Conservation (phyloP, 2,797 vertebrate species). For the Neopelma chrysocephalum region DNA sequence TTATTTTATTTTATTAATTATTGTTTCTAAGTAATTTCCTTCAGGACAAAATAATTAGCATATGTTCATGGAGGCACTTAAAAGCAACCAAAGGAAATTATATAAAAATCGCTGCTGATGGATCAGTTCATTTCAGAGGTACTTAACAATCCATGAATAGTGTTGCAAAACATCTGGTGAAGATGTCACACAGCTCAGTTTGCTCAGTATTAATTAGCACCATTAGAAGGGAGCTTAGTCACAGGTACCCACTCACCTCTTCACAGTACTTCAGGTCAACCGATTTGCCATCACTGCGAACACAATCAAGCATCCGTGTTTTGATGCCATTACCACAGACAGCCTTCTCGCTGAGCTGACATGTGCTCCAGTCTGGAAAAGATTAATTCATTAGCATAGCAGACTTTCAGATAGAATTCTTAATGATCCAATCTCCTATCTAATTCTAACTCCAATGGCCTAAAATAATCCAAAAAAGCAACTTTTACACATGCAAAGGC, state of each 20-base stretch:
- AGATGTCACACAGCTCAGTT: background rate
- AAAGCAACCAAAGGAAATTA: constrained; percentile 63
- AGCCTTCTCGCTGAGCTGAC: constrained; percentile 92
- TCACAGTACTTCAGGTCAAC: constrained; percentile 92
- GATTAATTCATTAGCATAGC: constrained; percentile 8
- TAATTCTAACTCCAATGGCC: constrained; percentile 33
- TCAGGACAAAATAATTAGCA: constrained; percentile 66
- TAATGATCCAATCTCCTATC: background rate
- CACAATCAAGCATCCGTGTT: constrained; percentile 96
- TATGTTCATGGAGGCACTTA: constrained; percentile 26
- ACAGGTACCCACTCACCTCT: constrained; percentile 81
- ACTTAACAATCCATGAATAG: constrained; percentile 69
- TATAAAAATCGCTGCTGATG: constrained; percentile 42
- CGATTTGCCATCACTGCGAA: constrained; percentile 95
- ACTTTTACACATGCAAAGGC: background rate
- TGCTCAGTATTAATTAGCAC: constrained; percentile 47
- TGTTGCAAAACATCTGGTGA: constrained; percentile 66
- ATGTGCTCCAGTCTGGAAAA: constrained; percentile 94
- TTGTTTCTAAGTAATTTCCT: constrained; percentile 69
- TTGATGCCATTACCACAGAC: constrained; percentile 93
- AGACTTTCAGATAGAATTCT: background rate
- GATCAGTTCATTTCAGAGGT: constrained; percentile 49
- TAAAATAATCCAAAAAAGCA: constrained; percentile 36
- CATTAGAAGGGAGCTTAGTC: constrained; percentile 10
- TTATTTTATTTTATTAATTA: constrained; percentile 76